Evolutionary conservation across 2,888 invertebrate genomes (phyloP).

Genomic region (Andrena marginata): DNA sequence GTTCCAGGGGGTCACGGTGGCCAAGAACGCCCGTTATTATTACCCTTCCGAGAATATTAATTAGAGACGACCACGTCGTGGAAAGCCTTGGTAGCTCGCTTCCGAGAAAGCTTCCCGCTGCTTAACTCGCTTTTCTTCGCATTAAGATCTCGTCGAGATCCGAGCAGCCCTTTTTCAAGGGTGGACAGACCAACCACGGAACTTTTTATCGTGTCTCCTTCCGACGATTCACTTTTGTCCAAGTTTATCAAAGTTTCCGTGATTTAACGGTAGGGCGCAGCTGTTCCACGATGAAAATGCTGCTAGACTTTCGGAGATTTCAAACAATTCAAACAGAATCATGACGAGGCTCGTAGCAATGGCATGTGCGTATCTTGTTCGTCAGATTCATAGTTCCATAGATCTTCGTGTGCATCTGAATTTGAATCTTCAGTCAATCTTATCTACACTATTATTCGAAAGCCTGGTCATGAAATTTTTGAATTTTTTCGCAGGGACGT

Average conservation of each 20-base stretch:
- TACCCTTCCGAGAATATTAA: conserved; percentile 80
- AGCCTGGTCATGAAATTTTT: no score
- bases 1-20: conserved; percentile 16
- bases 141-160: conserved; percentile 14
- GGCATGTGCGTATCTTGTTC: conserved; percentile 6
- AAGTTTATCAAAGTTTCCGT: conserved; percentile 6
- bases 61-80: conserved; percentile 72
- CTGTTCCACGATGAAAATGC: neutral
- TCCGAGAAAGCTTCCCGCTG: conserved; percentile 28
- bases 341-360: neutral
- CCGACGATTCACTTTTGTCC: conserved; percentile 15
- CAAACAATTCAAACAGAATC: neutral
- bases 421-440: no score
- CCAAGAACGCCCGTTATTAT: conserved; percentile 67
- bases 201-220: conserved; percentile 27
- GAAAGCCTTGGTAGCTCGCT: conserved; percentile 60
- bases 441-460: no score
- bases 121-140: conserved; percentile 27
- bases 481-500: no score
- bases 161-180: conserved; percentile 24
- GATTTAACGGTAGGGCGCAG: conserved; percentile 32
- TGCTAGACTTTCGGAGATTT: neutral
- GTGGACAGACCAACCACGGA: conserved; percentile 1
- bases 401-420: neutral
- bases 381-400: neutral